These are phyloP conservation scores for Eupsilia transversa DNA, from an alignment of 2,888 invertebrate species.

Conservation along the genomic window DNA sequence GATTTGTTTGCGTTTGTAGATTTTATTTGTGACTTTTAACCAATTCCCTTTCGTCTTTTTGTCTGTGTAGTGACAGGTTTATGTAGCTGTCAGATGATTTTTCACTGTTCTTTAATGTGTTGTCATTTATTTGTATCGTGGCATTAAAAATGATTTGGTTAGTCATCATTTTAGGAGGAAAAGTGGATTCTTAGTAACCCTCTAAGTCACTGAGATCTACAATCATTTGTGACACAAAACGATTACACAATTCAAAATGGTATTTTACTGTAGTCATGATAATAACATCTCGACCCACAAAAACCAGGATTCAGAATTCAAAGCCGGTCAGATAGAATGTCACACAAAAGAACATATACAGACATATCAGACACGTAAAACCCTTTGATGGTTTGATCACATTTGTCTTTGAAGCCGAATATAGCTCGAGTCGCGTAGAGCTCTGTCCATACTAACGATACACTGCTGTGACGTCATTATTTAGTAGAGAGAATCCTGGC, in stretches of 20 bases:
- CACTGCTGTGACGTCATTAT: constrained; percentile 7
- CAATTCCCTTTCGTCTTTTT: constrained; percentile 21
- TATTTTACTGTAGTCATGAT: too few relatives aligned
- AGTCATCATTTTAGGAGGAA: not conserved
- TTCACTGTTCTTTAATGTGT: not conserved
- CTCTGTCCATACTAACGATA: constrained; percentile 11
- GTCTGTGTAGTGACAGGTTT: constrained; percentile 2
- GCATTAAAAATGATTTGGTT: not conserved
- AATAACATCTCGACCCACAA: too few relatives aligned
- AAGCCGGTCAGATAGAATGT: not conserved
- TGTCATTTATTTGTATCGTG: not conserved
- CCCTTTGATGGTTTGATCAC: constrained; percentile 28
- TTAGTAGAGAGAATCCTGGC: constrained; percentile 1
- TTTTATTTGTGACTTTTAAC: constrained; percentile 17
- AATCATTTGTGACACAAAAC: not conserved
- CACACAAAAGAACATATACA: not conserved
- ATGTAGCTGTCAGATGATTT: not conserved
- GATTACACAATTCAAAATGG: too few relatives aligned
- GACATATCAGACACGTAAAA: not conserved
- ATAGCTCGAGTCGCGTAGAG: constrained; percentile 22
- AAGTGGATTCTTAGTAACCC: not conserved
- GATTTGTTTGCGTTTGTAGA: constrained; percentile 37
- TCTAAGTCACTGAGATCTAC: not conserved
- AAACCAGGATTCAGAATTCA: not conserved
- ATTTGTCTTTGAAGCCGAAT: constrained; percentile 41